Evolutionary conservation across 2,113 vertebrate species (phyloP).

Genomic region (Tursiops truncatus): DNA sequence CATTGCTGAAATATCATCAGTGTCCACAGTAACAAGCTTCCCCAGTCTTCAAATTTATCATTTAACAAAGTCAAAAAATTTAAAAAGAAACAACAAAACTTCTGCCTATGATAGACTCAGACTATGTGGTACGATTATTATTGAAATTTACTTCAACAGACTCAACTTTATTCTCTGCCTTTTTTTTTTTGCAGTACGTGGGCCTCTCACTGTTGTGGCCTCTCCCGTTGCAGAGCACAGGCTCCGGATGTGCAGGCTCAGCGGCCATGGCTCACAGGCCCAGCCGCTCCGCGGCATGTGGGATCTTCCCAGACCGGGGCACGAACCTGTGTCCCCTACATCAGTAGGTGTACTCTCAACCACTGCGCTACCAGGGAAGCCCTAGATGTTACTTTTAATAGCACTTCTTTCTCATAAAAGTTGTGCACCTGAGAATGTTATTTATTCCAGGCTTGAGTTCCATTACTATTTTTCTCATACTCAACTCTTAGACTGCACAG

Average conservation of each 20-base stretch:
- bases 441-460: background rate
- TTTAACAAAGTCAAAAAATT: background rate
- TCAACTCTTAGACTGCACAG: background rate
- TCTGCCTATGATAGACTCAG: background rate
- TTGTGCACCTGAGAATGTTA: background rate
- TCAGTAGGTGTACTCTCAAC: too few relatives aligned
- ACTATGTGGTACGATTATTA: background rate
- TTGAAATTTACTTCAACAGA: constrained; percentile 47
- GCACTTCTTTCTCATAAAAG: background rate
- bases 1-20: constrained; percentile 44
- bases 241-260: too few relatives aligned
- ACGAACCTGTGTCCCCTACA: too few relatives aligned
- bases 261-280: too few relatives aligned
- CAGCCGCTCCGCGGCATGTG: too few relatives aligned
- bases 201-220: too few relatives aligned
- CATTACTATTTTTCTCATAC: background rate
- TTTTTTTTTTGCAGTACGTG: too few relatives aligned
- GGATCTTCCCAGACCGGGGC: too few relatives aligned
- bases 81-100: background rate
- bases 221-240: rapidly evolving
- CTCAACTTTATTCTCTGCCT: constrained; percentile 35
- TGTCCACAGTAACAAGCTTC: constrained; percentile 48
- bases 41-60: background rate
- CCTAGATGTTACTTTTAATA: background rate
- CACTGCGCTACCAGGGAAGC: too few relatives aligned